These are phyloP conservation scores for Scomber colias DNA, from an alignment of 2,113 vertebrate genomes.

Conservation along the genomic window DNA sequence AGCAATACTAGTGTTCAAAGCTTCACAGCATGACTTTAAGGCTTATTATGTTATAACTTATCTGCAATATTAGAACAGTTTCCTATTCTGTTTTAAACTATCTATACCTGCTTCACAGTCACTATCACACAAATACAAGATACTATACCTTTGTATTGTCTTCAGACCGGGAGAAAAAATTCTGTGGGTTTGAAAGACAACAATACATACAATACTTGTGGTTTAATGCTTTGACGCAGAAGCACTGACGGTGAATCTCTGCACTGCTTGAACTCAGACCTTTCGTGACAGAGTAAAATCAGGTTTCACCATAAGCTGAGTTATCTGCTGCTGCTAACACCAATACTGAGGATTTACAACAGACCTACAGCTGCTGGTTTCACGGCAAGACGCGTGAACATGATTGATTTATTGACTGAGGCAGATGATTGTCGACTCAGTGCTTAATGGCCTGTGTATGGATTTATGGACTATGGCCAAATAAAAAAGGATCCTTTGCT, in stretches of 20 bases:
- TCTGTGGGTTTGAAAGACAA: background rate
- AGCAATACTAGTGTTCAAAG: too few relatives aligned
- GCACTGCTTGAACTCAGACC: background rate
- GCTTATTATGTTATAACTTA: too few relatives aligned
- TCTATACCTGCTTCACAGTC: background rate
- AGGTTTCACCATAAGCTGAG: conserved; percentile 28
- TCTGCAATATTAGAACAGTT: too few relatives aligned
- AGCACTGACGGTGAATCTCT: background rate
- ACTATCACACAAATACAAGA: background rate
- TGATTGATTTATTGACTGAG: conserved; percentile 65
- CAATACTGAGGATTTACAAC: conserved; percentile 30
- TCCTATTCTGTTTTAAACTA: too few relatives aligned
- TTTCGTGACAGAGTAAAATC: conserved; percentile 31
- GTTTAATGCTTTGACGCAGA: conserved; percentile 8
- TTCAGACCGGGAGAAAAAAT: too few relatives aligned
- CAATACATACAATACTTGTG: background rate
- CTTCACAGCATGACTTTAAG: too few relatives aligned
- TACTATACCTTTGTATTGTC: too few relatives aligned
- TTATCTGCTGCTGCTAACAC: conserved; percentile 13
- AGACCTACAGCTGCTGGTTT: conserved; percentile 31
- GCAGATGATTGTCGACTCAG: conserved; percentile 32
- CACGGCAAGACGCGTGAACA: conserved; percentile 41
- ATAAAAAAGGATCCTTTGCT: conserved; percentile 31
- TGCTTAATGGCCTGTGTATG: conserved; percentile 65
- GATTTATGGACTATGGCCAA: conserved; percentile 38